Conservation (phyloP, 2,888 invertebrate genomes). For the Hypsopygia costalis region DNA sequence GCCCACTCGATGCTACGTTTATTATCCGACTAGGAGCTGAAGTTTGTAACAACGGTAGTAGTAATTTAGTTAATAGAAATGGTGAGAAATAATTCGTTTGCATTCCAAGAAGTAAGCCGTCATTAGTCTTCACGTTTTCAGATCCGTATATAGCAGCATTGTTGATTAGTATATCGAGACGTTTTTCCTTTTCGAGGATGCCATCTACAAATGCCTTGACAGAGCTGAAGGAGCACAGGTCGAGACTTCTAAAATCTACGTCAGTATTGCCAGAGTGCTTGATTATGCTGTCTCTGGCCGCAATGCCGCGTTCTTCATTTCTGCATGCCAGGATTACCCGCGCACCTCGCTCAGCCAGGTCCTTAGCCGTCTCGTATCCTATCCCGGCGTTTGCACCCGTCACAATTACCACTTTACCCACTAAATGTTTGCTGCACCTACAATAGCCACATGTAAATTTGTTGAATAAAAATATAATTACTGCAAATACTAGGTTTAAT, state of each 20-base stretch:
- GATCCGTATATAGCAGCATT: constrained; percentile 51
- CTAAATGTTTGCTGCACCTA: constrained; percentile 67
- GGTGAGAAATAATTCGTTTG: constrained; percentile 82
- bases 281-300: constrained; percentile 26
- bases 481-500: constrained; percentile 21
- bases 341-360: constrained; percentile 41
- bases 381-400: constrained; percentile 38
- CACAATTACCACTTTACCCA: constrained; percentile 37
- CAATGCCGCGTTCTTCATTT: constrained; percentile 29
- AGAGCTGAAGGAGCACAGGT: constrained; percentile 36
- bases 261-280: constrained; percentile 22
- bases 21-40: constrained; percentile 62
- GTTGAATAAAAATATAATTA: constrained; percentile 27
- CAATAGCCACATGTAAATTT: constrained; percentile 42
- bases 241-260: constrained; percentile 24
- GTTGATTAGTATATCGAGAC: constrained; percentile 59
- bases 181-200: constrained; percentile 37
- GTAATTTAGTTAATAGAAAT: constrained; percentile 83
- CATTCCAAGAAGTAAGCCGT: constrained; percentile 81
- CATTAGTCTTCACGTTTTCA: constrained; percentile 70
- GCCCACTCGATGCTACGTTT: constrained; percentile 51
- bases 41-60: constrained; percentile 64
- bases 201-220: constrained; percentile 65
- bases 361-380: constrained; percentile 45
- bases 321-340: constrained; percentile 47